Evolutionary conservation across 2,113 vertebrate species (phyloP), one percentile per base, ranked within the genome.

Genomic region (Oceanodroma tethys): DNA sequence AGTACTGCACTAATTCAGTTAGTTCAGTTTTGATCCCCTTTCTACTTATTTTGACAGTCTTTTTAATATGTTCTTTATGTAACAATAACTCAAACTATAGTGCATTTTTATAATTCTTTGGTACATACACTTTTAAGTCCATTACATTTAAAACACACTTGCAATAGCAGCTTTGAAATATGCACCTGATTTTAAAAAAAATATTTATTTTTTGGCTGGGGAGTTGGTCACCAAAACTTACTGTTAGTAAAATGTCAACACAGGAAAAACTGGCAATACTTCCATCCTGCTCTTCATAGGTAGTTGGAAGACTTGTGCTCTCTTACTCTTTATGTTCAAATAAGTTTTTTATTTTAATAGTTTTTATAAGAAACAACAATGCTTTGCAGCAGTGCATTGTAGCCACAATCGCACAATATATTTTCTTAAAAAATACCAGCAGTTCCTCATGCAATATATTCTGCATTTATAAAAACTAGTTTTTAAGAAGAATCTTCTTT

Each of bases 391-490:
- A 94, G 98, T 98, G 98, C 93, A 97, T 98, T 98, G 98, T 99
- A 99, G 98, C 98, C 98, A 98, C 98, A 98, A 97, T 98, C 98
- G 98, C 98, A 99, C 99, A 99, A 98, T 98, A 98, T 98, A 99
- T 98, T 98, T 98, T 98, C 98, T 98, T 98, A 98, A 98, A 97
- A 97, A 96, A 98, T 98, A 98, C 98, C 98, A 99, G 98, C 98
- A 99, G 98, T 98, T 98, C 98, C 96, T 98, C 98, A 98, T 98
- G 98, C 98, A 98, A 98, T 98, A 98, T 98, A 98, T 98, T 98
- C 98, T 98, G 98, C 97, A 88, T 99, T 99, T 99, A 99, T 99
- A 99, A 98, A 95, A 99, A 98, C 96, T 99, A 99, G 98, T 99
- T 99, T 99, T 98, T 99, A 99, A 98, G 98, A 96, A 97, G 74